These are phyloP conservation scores for Bombyx mandarina DNA, from an alignment of 1,140 invertebrate species.

Conservation along the genomic window DNA sequence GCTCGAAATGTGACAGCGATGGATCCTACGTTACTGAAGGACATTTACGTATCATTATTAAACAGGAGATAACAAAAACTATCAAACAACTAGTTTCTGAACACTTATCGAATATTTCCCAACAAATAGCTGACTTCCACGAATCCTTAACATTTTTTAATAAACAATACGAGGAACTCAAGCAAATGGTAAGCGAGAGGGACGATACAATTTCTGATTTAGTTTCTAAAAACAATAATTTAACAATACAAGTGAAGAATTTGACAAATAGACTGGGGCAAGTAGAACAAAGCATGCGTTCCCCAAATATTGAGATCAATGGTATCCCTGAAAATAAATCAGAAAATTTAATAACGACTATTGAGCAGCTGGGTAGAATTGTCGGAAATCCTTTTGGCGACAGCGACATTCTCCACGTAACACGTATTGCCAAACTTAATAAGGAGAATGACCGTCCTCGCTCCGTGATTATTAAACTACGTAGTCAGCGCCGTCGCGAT, in stretches of 20 bases:
- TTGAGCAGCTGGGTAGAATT: slow-evolving; percentile 9
- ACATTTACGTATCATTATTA: neutral
- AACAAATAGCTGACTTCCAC: slow-evolving; percentile 10
- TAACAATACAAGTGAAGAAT: slow-evolving; percentile 7
- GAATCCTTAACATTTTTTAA: slow-evolving; percentile 11
- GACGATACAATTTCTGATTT: slow-evolving; percentile 3
- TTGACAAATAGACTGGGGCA: slow-evolving; percentile 7
- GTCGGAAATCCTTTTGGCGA: neutral
- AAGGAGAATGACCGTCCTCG: slow-evolving; percentile 15
- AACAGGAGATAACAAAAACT: neutral
- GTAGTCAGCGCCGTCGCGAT: slow-evolving; percentile 11
- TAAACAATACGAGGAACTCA: slow-evolving; percentile 13
- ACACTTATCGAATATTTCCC: slow-evolving; percentile 4
- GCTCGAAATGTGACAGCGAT: neutral
- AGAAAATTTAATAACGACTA: slow-evolving; percentile 13
- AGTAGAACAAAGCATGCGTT: slow-evolving; percentile 12
- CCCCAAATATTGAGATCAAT: slow-evolving; percentile 16
- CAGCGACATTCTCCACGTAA: slow-evolving; percentile 12
- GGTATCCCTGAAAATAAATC: slow-evolving; percentile 14
- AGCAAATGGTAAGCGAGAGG: slow-evolving; percentile 7
- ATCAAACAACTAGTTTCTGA: neutral
- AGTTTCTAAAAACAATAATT: slow-evolving; percentile 3
- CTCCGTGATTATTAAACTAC: slow-evolving; percentile 15
- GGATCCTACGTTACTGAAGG: neutral
- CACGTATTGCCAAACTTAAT: slow-evolving; percentile 13